These are phyloP conservation scores for Stramonita haemastoma DNA, from an alignment of 2,888 invertebrate species.

Conservation along the genomic window DNA sequence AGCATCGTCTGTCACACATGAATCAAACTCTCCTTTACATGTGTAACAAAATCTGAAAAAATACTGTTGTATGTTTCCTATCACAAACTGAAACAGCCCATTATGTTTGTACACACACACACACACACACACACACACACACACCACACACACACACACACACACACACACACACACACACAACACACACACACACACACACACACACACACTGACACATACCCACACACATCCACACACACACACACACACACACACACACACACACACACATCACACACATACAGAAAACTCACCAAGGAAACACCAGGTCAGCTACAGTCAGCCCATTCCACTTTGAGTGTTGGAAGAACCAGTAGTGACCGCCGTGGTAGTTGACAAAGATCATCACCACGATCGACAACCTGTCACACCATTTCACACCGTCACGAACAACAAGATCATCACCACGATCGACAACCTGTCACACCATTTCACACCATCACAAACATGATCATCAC, in stretches of 20 bases:
- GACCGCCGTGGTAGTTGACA: constrained; percentile 91
- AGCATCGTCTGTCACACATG: no score
- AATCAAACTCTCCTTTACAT: no score
- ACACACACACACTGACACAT: not conserved
- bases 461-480: constrained; percentile 1
- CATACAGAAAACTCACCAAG: constrained; percentile 82
- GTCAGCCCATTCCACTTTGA: constrained; percentile 95
- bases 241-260: not conserved
- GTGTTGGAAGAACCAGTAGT: constrained; percentile 88
- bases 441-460: constrained; percentile 79
- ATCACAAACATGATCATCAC: constrained; percentile 87
- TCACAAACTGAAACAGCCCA: no score
- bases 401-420: constrained; percentile 32
- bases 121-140: not conserved
- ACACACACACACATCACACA: no score
- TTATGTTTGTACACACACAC: no score
- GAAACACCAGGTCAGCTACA: constrained; percentile 94
- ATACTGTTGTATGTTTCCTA: no score
- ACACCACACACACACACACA: not conserved
- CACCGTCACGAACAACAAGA: constrained; percentile 70
- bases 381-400: constrained; percentile 83
- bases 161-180: not conserved
- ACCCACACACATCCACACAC: not conserved
- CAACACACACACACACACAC: not conserved
- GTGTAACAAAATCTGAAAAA: no score